Conservation (phyloP, 1,140 invertebrate genomes). For the Drosophila prosaltans region DNA sequence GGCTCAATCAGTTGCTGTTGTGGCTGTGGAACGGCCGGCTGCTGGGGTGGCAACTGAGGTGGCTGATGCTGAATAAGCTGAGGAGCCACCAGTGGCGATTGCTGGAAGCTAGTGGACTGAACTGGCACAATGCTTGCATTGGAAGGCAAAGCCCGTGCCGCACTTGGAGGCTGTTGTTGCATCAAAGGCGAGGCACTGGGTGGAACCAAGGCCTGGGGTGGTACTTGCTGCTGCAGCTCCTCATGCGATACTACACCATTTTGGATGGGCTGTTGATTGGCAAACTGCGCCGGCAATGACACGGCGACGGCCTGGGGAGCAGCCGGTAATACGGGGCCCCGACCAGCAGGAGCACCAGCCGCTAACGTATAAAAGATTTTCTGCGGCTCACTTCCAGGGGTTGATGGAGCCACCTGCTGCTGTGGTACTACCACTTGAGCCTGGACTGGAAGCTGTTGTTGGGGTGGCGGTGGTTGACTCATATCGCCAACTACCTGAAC, state of each 20-base stretch:
- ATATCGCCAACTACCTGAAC: slow-evolving; percentile 58
- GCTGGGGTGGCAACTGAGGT: slow-evolving; percentile 53
- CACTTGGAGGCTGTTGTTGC: slow-evolving; percentile 56
- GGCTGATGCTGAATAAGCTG: slow-evolving; percentile 53
- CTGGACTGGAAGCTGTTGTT: slow-evolving; percentile 51
- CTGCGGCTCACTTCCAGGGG: slow-evolving; percentile 52
- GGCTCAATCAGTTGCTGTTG: slow-evolving; percentile 46
- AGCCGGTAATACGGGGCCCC: slow-evolving; percentile 63
- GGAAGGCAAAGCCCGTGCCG: slow-evolving; percentile 40
- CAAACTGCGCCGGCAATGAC: slow-evolving; percentile 77
- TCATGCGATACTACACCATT: slow-evolving; percentile 81
- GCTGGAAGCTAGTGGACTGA: slow-evolving; percentile 66
- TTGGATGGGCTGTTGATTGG: slow-evolving; percentile 73
- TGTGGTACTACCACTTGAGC: slow-evolving; percentile 63
- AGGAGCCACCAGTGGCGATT: slow-evolving; percentile 60
- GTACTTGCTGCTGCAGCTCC: slow-evolving; percentile 61
- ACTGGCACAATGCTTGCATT: slow-evolving; percentile 58
- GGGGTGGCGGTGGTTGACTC: slow-evolving; percentile 48
- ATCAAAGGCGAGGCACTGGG: slow-evolving; percentile 65
- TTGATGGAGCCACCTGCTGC: slow-evolving; percentile 57
- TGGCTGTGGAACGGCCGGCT: slow-evolving; percentile 55
- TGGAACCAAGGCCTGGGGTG: slow-evolving; percentile 61
- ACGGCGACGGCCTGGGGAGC: slow-evolving; percentile 69
- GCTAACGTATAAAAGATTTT: slow-evolving; percentile 80
- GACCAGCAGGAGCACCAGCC: slow-evolving; percentile 64